Base-by-base conservation (phyloP, 2,888 invertebrate species). In the Lasioglossum figueresi region DNA sequence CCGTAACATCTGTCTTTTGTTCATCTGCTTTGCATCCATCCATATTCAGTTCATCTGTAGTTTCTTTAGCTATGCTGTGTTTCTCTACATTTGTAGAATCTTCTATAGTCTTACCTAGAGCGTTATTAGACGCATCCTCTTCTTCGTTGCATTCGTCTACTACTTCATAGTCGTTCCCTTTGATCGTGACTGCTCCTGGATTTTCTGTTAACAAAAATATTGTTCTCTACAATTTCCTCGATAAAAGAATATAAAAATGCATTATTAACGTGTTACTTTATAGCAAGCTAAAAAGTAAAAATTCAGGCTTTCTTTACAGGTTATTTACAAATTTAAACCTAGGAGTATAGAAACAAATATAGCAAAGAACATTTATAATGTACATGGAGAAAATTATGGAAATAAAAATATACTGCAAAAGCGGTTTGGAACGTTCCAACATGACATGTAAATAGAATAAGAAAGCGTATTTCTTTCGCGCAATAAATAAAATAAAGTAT, bases 151-250 rank as follows among this genome's bases (percentile, higher is more conserved):
- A 91, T 85, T 93, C 94, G 31, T 94, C 93, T 10, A 93, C 90
- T 23, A 94, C 92, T 85, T 94, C 90, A 76, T 92, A 93, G 83
- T 93, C 92, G 70, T 93, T 93, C 16, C 92, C 92, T 82, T 93
- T 93, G 70, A 93, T 92, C 82, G 91, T 90, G 59, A 89, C 89
- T 77, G 78, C 85, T 52, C 87, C 91, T 34, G 89, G 86, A 76
- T 91, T 90, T 79, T 92, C 93, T 93, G 73, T 40, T 16, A 85
- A 90, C 45, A 76, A 23, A 16, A 75, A 27, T n/a, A 59, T 66
- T 66, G 8, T 14, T 56, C 0, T 74, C 12, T 48, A 52, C 5
- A 78, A 37, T 68, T 56, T 23, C 31, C n/a, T 19, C 4, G 14
- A 14, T 71, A 23, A 23, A 70, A 4, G 12, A 4, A 5, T 8